These are phyloP conservation scores for Pristis pectinata DNA, from an alignment of 2,797 vertebrate species.

Conservation along the genomic window DNA sequence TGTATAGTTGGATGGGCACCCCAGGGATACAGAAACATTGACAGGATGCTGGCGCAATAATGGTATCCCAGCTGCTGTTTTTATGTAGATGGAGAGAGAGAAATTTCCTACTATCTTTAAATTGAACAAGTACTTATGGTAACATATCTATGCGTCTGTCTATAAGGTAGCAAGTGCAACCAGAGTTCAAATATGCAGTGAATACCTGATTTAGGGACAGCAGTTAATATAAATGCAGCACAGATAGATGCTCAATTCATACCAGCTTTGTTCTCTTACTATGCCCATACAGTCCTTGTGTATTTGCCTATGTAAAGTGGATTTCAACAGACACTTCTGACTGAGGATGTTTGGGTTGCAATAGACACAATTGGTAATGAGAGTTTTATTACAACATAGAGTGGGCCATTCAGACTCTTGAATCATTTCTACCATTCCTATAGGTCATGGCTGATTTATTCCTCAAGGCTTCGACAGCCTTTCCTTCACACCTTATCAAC, in stretches of 20 bases:
- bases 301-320: background rate
- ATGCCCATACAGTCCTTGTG: background rate
- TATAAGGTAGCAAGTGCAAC: background rate
- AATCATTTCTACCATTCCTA: background rate
- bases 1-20: background rate
- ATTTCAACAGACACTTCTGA: background rate
- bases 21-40: too few relatives aligned
- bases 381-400: background rate
- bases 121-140: background rate
- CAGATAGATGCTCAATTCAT: background rate
- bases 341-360: background rate
- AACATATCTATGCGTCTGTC: background rate
- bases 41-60: background rate
- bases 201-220: background rate
- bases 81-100: background rate
- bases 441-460: background rate
- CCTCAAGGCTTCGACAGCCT: background rate
- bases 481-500: background rate
- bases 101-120: too few relatives aligned
- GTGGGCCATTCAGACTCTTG: background rate
- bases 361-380: background rate
- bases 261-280: background rate
- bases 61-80: background rate
- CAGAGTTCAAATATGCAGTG: background rate
- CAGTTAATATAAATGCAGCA: background rate